Conservation (phyloP, 2,797 vertebrate species). For the Poecilia picta region DNA sequence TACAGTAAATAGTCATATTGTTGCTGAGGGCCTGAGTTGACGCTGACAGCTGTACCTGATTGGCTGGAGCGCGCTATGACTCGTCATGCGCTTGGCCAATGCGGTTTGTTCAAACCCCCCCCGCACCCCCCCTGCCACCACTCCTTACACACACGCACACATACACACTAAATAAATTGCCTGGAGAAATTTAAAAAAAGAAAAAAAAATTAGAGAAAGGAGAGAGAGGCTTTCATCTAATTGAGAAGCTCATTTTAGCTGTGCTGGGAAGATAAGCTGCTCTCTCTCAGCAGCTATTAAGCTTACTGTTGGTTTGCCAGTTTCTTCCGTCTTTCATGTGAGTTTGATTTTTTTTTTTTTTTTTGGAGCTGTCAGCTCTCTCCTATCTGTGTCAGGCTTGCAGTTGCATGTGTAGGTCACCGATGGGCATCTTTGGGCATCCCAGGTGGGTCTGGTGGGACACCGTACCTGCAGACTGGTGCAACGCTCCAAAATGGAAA, state of each 20-base stretch:
- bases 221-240: conserved; percentile 78
- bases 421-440: neutral
- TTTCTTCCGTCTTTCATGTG: conserved; percentile 38
- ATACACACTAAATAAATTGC: conserved; percentile 76
- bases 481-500: conserved; percentile 66
- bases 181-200: conserved; percentile 79
- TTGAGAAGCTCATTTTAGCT: conserved; percentile 81
- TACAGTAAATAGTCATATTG: conserved; percentile 77
- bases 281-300: conserved; percentile 75
- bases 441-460: conserved; percentile 13
- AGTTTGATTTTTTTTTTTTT: conserved; percentile 9
- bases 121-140: neutral
- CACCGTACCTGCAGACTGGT: conserved; percentile 34
- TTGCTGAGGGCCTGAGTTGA: conserved; percentile 80
- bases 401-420: conserved; percentile 27
- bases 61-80: conserved; percentile 70
- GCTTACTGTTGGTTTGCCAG: conserved; percentile 68
- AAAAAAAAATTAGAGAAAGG: conserved; percentile 74
- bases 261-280: conserved; percentile 80
- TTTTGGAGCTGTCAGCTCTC: conserved; percentile 41
- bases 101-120: conserved; percentile 31
- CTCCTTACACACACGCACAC: neutral
- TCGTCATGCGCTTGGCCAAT: conserved; percentile 71
- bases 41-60: conserved; percentile 63
- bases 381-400: conserved; percentile 28